Percentiles rank a stretch among this genome's conserved stretches.
Evolutionary conservation across 2,888 invertebrate species (phyloP).

Genomic region (Dastarcus helophoroides): DNA sequence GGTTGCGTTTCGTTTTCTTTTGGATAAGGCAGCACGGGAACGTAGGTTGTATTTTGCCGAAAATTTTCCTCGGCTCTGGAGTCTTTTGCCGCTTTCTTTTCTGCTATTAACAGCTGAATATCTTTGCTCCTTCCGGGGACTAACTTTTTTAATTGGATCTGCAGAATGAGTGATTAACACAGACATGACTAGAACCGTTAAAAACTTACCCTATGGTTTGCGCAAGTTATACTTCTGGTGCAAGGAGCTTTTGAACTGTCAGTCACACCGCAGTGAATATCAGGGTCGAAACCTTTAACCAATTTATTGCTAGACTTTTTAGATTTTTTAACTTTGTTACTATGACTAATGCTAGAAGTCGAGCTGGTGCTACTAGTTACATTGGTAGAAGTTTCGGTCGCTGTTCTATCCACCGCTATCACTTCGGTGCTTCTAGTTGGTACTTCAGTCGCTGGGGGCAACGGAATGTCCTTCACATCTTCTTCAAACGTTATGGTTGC

Average conservation of each 20-base stretch:
- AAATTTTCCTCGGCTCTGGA: constrained; percentile 21
- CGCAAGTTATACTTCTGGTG: constrained; percentile 62
- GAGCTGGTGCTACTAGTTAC: no score
- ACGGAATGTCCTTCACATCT: constrained; percentile 10
- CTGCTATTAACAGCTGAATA: constrained; percentile 27
- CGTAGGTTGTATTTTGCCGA: constrained; percentile 4
- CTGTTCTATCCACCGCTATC: constrained; percentile 1
- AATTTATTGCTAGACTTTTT: constrained; percentile 21
- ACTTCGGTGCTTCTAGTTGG: background rate
- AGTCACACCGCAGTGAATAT: constrained; percentile 72
- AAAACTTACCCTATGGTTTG: constrained; percentile 32
- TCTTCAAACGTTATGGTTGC: no score
- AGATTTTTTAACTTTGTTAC: constrained; percentile 19
- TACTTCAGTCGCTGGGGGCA: constrained; percentile 7
- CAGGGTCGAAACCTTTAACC: constrained; percentile 64
- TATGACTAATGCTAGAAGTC: constrained; percentile 15
- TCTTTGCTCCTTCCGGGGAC: constrained; percentile 29
- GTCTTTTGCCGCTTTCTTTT: constrained; percentile 27
- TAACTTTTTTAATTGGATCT: constrained; percentile 28
- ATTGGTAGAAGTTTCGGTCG: constrained; percentile 9
- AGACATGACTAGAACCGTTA: no score
- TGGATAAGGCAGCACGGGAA: constrained; percentile 10
- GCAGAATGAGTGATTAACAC: constrained; percentile 13
- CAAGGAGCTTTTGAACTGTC: constrained; percentile 62
- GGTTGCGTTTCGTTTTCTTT: constrained; percentile 5